Conservation (phyloP, 37 sponge, comb jelly and placozoan species). For the Crambe crambe region DNA sequence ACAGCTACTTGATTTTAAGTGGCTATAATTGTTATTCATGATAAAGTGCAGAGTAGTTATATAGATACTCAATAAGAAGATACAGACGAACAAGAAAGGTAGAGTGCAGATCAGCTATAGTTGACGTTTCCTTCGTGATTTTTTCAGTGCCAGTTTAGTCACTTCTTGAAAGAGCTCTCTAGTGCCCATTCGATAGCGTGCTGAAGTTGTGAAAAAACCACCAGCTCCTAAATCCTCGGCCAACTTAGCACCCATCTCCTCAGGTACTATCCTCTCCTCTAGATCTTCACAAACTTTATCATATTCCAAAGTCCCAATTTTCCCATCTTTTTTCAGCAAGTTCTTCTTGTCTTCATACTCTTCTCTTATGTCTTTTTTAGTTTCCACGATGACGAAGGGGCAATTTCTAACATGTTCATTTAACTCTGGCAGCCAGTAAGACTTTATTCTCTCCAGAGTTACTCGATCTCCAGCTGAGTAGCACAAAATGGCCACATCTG, state of each 20-base stretch:
- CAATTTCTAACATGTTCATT: constrained; percentile 2
- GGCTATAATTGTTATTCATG: too few relatives aligned
- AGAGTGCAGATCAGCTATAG: too few relatives aligned
- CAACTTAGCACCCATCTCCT: constrained; percentile 1
- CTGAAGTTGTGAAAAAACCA: constrained; percentile 35
- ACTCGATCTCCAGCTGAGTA: constrained; percentile 25
- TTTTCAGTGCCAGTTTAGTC: constrained; percentile 33
- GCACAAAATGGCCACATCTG: constrained; percentile 37
- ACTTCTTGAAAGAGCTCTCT: constrained; percentile 44
- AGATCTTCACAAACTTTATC: not conserved
- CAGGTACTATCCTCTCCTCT: constrained; percentile 3
- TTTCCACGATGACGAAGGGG: constrained; percentile 48
- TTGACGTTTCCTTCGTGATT: constrained; percentile 25
- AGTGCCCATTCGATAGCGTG: constrained; percentile 42
- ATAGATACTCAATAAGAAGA: too few relatives aligned
- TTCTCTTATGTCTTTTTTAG: constrained; percentile 45
- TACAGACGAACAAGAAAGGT: too few relatives aligned
- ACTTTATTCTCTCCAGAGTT: constrained; percentile 14
- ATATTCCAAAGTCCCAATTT: not conserved
- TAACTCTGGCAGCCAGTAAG: constrained; percentile 45
- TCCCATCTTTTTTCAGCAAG: not conserved
- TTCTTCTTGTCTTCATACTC: not conserved
- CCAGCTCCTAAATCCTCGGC: constrained; percentile 36
- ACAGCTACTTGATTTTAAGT: too few relatives aligned
- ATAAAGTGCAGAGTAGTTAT: too few relatives aligned